Conservation (phyloP, 1,140 invertebrate genomes). For the Whitmania pigra region DNA sequence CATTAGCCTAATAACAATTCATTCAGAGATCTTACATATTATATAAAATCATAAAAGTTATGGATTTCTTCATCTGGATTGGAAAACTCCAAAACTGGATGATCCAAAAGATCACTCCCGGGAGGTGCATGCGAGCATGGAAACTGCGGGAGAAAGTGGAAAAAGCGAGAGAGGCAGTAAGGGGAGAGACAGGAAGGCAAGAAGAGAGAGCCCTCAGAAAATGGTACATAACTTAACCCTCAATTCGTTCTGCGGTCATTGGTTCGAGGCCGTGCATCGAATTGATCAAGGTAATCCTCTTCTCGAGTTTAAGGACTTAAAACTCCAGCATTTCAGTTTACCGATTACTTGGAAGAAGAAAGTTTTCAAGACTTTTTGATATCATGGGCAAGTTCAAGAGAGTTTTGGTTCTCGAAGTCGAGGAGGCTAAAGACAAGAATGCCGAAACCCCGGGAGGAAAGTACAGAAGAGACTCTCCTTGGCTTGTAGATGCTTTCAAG, state of each 20-base stretch:
- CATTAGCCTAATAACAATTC: no score
- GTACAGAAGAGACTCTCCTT: conserved; percentile 23
- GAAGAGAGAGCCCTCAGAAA: conserved; percentile 8
- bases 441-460: conserved; percentile 24
- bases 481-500: conserved; percentile 24
- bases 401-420: conserved; percentile 24
- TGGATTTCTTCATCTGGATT: no score
- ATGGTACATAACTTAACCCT: conserved; percentile 1
- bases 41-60: no score
- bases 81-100: no score
- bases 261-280: not conserved
- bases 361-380: not conserved
- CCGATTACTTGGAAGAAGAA: not conserved
- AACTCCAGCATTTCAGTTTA: not conserved
- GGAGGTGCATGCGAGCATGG: no score
- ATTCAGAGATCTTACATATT: no score
- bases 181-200: not conserved
- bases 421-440: conserved; percentile 24
- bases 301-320: conserved; percentile 1
- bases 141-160: not conserved
- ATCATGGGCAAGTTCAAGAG: conserved; percentile 24
- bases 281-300: not conserved
- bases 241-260: not conserved
- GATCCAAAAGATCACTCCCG: no score
- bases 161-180: not conserved